A percentile compares a stretch with the other conserved stretches of the same genome.
phyloP scores from a whole-genome alignment of 2,888 invertebrate genomes.

The Tiphia femorata region DNA sequence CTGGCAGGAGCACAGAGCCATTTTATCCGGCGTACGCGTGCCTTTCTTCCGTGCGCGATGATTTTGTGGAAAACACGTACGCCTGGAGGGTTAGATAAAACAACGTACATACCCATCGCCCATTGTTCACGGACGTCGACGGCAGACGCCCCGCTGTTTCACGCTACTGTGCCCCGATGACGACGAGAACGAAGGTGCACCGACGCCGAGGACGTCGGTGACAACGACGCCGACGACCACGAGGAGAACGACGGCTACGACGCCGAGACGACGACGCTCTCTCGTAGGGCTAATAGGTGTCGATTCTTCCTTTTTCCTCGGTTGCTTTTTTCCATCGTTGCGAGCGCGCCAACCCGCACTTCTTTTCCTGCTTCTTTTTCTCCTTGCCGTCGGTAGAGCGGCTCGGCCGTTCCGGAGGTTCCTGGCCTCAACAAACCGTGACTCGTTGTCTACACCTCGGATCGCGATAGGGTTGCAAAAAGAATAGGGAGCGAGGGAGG shows the following conservation, averaged over 20 bases:
- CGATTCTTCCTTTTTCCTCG: conserved; percentile 1
- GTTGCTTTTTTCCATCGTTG: neutral
- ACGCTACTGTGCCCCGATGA: neutral
- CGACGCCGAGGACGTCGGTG: neutral
- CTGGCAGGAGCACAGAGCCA: neutral
- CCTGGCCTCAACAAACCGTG: neutral
- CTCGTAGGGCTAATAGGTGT: neutral
- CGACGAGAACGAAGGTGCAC: neutral
- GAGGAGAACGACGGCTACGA: neutral
- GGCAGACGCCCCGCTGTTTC: neutral
- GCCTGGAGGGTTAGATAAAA: neutral
- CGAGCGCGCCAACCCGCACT: neutral
- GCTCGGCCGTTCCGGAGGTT: too few relatives aligned
- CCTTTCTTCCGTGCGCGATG: neutral
- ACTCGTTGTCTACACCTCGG: neutral
- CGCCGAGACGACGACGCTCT: neutral
- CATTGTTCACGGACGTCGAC: conserved; percentile 29
- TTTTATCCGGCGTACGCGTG: neutral
- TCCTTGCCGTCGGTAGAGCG: too few relatives aligned
- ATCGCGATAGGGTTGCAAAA: neutral
- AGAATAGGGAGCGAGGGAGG: neutral
- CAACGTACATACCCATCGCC: conserved; percentile 5
- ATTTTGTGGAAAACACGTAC: neutral
- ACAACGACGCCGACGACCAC: neutral
- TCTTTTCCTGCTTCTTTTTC: neutral